phyloP scores from a whole-genome alignment of 2,113 vertebrate genomes.

The Poecile atricapillus region DNA sequence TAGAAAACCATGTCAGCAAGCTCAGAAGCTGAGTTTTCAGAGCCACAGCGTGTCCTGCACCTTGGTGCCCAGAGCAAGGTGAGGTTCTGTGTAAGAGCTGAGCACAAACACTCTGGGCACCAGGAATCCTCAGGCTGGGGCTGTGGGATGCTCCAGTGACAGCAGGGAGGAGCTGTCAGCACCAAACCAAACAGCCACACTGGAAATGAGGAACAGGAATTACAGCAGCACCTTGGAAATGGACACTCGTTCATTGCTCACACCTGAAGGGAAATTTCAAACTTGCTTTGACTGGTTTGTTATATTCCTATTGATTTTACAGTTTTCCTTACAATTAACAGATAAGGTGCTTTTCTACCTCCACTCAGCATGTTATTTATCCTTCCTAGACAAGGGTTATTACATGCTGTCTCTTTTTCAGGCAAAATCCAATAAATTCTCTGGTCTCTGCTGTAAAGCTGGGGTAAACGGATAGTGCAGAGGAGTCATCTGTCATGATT shows the following conservation, averaged over 20 bases:
- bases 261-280: background rate
- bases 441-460: constrained; percentile 28
- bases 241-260: background rate
- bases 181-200: fast-evolving
- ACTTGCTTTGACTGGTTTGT: background rate
- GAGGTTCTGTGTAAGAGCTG: too few species aligned
- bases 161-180: background rate
- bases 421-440: constrained; percentile 56
- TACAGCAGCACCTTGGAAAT: background rate
- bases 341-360: background rate
- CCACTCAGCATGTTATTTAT: constrained; percentile 20
- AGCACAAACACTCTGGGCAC: too few species aligned
- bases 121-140: background rate
- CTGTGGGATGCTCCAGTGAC: background rate
- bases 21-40: too few species aligned
- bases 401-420: constrained; percentile 28
- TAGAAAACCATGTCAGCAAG: too few species aligned
- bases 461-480: background rate
- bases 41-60: too few species aligned
- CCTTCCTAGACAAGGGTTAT: constrained; percentile 32
- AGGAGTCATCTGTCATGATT: constrained; percentile 50
- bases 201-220: background rate
- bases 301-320: background rate
- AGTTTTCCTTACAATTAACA: constrained; percentile 13
- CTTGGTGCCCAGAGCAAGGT: too few species aligned